Base-by-base conservation (phyloP, 2,888 invertebrate species). In the Melipona beecheii region DNA sequence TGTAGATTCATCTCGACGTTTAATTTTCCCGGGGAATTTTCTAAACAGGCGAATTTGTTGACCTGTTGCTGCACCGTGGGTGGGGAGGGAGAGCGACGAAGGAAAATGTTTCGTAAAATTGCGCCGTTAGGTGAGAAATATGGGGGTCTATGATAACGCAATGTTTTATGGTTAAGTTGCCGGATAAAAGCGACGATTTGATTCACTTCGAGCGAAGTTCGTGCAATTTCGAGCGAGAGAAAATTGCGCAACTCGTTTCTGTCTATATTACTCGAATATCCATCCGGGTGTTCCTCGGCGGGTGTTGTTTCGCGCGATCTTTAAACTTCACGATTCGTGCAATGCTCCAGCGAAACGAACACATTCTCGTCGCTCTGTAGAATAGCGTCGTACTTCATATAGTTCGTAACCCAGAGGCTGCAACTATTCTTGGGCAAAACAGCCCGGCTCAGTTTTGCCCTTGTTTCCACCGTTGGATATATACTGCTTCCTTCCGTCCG, bases 371-470 rank as follows among this genome's bases (percentile, higher is more conserved):
- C 65, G 50, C 19, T 24, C 54, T 36, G 64, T 74, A 65, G 65
- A 74, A 74, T 74, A 36, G 52, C 36, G 52, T 36, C 54, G 65
- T 65, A 74, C 74, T 74, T 65, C 74, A 74, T 65, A 74, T 54
- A 74, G 65, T 74, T 65, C 74, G 65, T 65, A 65, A 65, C 64
- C 74, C 65, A 54, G 74, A 52, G 74, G 74, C 74, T 74, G 74
- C 54, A 74, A 54, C 52, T 65, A 65, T 74, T 74, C 74, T 65
- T 65, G 54, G n/a, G 74, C 74, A 65, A 74, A 74, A 74, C 74
- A 74, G 65, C 65, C 54, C 43, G 11, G 43, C 64, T 36, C 74
- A 65, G 65, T 74, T 74, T 65, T 74, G 74, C 74, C 74, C 64
- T n/a, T 54, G 31, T 74, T 74, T 36, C 36, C 21, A 52, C 52